Evolutionary conservation across 2,888 invertebrate genomes (phyloP).

Genomic region (Ophion costatus): DNA sequence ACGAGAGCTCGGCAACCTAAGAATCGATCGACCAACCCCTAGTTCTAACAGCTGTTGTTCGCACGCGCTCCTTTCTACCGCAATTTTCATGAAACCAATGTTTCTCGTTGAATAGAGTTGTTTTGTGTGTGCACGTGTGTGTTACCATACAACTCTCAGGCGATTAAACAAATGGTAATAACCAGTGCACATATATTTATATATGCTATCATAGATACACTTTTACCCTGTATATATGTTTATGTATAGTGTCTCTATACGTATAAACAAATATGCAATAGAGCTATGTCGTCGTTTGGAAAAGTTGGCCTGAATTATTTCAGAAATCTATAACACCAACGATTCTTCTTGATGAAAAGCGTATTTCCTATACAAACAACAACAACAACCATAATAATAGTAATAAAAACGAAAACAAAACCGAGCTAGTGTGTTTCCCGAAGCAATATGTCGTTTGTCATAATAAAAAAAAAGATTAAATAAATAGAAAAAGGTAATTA

Average conservation of each 20-base stretch:
- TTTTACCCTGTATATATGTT: not conserved
- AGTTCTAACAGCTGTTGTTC: conserved; percentile 51
- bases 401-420: not conserved
- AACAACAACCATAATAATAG: not conserved
- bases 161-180: conserved; percentile 2
- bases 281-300: not conserved
- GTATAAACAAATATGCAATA: not conserved
- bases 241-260: not conserved
- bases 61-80: conserved; percentile 56
- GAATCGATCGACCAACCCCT: conserved; percentile 46
- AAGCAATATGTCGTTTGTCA: not conserved
- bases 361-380: not conserved
- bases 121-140: not conserved
- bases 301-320: not conserved
- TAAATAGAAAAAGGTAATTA: too few species aligned
- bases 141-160: not conserved
- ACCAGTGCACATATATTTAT: too few species aligned
- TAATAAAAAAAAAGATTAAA: too few species aligned
- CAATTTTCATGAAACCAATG: conserved; percentile 32
- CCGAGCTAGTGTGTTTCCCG: not conserved
- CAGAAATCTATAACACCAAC: not conserved
- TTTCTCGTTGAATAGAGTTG: not conserved
- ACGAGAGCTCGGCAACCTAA: not conserved
- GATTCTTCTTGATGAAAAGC: not conserved
- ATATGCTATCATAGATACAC: not conserved